Base-by-base conservation (phyloP, 92 coral and sea anemone genomes). In the Scolanthus callimorphus region DNA sequence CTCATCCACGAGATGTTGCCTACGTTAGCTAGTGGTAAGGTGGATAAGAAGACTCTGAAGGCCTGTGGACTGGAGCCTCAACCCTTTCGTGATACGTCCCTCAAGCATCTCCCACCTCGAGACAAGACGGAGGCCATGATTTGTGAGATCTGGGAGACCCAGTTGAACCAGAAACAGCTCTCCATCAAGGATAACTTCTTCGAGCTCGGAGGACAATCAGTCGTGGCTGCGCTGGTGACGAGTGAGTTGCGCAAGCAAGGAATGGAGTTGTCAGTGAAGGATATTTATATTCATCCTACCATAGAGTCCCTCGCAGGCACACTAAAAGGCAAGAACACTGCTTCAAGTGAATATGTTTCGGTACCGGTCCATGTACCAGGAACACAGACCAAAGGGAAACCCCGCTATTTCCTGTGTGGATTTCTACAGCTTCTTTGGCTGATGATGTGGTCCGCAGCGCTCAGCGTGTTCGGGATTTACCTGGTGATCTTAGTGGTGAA, bases 1-100 rank as follows among this genome's bases (percentile, higher is more conserved):
- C 27, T 49, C 55, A 49, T 49, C 11, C 55, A 49, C 20, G 55
- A 49, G n/a, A 30, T 49, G n/a, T 11, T 49, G 8, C 55, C 55
- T 3, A 49, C 27, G 26, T 30, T 49, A 22, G 55, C 55, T n/a
- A 49, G 55, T 30, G 55, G 55, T n/a, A 49, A 49, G 15, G 13
- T 8, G 11, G 27, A 49, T 17, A 49, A 49, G 55, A 49, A 49
- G 55, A 49, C n/a, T n/a, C 25, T 49, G 25, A 20, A 20, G 15
- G 27, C 27, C 8, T 17, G 23, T 15, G 12, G 26, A 49, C n/a
- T 17, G 3, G 55, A 49, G 26, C 23, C 26, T 13, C 55, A 21
- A 20, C 55, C 55, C 1, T 49, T 49, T 17, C 23, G 26, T 9
- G 55, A 27, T 9, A 49, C 0, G 3, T 22, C 4, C 27, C n/a